These are phyloP conservation scores for Alloscopus bannaensis DNA, from an alignment of 2,888 invertebrate genomes.

Conservation along the genomic window DNA sequence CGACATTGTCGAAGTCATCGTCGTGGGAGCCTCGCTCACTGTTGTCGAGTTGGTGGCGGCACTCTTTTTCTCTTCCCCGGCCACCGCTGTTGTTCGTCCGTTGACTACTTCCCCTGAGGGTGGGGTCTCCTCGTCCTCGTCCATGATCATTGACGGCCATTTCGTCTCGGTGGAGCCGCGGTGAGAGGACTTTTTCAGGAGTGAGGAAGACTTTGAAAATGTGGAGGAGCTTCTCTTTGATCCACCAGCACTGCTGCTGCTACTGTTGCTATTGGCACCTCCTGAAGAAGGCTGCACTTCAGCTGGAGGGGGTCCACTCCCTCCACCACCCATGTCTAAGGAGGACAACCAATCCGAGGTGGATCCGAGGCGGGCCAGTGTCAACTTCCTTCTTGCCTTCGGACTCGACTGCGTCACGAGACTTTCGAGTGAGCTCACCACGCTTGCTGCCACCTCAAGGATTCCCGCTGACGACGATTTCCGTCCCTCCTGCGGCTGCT, in stretches of 20 bases:
- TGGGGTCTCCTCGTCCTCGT: slow-evolving; percentile 40
- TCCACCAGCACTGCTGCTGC: no score
- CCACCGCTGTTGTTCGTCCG: neutral
- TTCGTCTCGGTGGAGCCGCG: slow-evolving; percentile 57
- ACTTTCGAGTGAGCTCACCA: slow-evolving; percentile 82
- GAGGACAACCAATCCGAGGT: slow-evolving; percentile 76
- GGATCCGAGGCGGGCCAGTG: slow-evolving; percentile 72
- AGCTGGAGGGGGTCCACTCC: slow-evolving; percentile 44
- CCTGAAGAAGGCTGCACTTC: no score
- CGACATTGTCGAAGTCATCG: neutral
- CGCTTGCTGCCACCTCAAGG: slow-evolving; percentile 82
- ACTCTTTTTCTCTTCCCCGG: neutral
- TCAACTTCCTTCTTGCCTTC: slow-evolving; percentile 77
- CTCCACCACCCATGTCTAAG: slow-evolving; percentile 76
- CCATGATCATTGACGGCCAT: slow-evolving; percentile 67
- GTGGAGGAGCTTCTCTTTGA: slow-evolving; percentile 1
- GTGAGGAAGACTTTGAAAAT: neutral
- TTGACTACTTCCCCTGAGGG: slow-evolving; percentile 33
- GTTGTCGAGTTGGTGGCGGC: slow-evolving; percentile 28
- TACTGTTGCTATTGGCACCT: no score
- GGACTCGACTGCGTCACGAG: slow-evolving; percentile 81
- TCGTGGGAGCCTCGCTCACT: slow-evolving; percentile 41
- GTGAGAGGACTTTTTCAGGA: slow-evolving; percentile 57
- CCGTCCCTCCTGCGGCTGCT: no score
- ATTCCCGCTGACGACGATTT: slow-evolving; percentile 74